A percentile compares a stretch with the other conserved stretches of the same genome.
phyloP scores from a whole-genome alignment of 2,797 vertebrate genomes.

The Typhlichthys eigenmanni region DNA sequence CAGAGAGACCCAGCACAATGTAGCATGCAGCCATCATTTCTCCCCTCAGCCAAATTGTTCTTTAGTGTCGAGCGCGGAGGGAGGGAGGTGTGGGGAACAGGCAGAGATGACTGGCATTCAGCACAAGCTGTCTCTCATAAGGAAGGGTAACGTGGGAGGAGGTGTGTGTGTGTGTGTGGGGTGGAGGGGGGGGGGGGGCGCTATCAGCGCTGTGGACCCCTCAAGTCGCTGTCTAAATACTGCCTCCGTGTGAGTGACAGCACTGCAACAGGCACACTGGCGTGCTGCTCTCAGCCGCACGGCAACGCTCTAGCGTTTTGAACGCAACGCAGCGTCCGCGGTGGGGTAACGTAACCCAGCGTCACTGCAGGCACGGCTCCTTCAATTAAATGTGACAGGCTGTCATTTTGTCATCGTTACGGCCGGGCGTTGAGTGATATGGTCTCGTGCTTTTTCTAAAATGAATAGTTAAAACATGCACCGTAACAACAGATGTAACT shows the following conservation, averaged over 20 bases:
- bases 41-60: constrained; percentile 57
- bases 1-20: constrained; percentile 64
- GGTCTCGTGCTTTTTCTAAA: constrained; percentile 3
- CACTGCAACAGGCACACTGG: constrained; percentile 62
- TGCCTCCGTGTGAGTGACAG: constrained; percentile 74
- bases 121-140: constrained; percentile 73
- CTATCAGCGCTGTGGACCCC: constrained; percentile 71
- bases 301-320: constrained; percentile 59
- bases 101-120: constrained; percentile 71
- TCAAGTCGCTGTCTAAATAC: constrained; percentile 76
- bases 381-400: constrained; percentile 61
- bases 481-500: constrained; percentile 29
- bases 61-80: constrained; percentile 38
- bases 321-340: constrained; percentile 56
- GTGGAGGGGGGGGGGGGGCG: constrained; percentile 6
- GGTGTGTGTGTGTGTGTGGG: constrained; percentile 20
- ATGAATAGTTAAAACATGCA: neutral
- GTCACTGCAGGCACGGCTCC: constrained; percentile 34
- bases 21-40: constrained; percentile 60
- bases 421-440: constrained; percentile 19
- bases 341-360: constrained; percentile 53
- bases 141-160: constrained; percentile 74
- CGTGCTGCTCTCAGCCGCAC: constrained; percentile 65
- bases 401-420: constrained; percentile 39
- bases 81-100: constrained; percentile 20